Evolutionary conservation across 2,888 invertebrate genomes (phyloP).

Genomic region (Hypsopygia costalis): DNA sequence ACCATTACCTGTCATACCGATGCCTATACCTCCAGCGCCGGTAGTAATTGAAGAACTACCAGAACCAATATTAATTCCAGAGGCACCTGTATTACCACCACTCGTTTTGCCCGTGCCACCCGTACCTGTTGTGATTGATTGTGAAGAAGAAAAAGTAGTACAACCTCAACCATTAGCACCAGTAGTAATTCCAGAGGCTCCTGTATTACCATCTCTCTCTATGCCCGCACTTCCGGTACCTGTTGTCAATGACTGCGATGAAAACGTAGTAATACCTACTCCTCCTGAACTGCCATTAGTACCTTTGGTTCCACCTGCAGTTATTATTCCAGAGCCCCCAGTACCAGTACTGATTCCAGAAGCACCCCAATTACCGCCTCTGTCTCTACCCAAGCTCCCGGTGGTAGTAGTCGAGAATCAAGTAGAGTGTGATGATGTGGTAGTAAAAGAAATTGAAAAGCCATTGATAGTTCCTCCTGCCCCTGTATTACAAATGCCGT

Average conservation of each 20-base stretch:
- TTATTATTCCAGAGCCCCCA: slow-evolving; percentile 4
- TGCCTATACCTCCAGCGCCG: slow-evolving; percentile 7
- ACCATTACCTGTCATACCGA: not conserved
- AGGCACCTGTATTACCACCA: slow-evolving; percentile 24
- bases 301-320: slow-evolving; percentile 6
- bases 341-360: slow-evolving; percentile 16
- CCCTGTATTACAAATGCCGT: no score
- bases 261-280: not conserved
- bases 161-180: slow-evolving; percentile 2
- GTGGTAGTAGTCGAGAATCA: slow-evolving; percentile 3
- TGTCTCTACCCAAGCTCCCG: slow-evolving; percentile 15
- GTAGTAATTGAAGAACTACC: slow-evolving; percentile 5
- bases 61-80: slow-evolving; percentile 14
- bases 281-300: not conserved
- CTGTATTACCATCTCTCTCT: slow-evolving; percentile 21
- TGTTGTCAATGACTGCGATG: not conserved
- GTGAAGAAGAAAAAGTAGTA: not conserved
- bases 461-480: no score
- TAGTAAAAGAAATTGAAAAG: no score
- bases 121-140: slow-evolving; percentile 3
- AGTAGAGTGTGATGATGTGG: no score
- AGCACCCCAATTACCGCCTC: slow-evolving; percentile 23
- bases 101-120: slow-evolving; percentile 15
- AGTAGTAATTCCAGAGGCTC: slow-evolving; percentile 19
- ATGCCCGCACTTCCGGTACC: slow-evolving; percentile 12